phyloP scores from a whole-genome alignment of 2,797 vertebrate genomes.

The Squalus acanthias region DNA sequence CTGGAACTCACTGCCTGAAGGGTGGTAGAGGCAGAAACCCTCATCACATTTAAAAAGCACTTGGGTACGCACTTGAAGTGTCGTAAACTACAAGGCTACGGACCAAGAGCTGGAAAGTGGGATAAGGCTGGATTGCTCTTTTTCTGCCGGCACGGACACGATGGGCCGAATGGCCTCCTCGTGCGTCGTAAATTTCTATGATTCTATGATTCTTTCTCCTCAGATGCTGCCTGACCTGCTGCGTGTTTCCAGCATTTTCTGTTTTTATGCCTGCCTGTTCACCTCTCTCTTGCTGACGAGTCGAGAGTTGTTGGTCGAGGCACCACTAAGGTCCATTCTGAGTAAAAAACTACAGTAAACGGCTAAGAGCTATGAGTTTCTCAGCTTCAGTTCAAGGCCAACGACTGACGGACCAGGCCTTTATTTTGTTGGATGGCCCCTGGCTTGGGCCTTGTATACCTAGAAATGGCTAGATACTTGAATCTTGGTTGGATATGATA shows the following conservation, averaged over 20 bases:
- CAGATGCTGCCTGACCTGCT: not conserved
- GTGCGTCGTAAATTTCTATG: no score
- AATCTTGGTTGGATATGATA: not conserved
- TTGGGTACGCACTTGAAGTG: no score
- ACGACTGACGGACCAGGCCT: not conserved
- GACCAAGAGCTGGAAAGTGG: no score
- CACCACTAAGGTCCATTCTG: not conserved
- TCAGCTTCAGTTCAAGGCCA: not conserved
- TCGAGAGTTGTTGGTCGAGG: not conserved
- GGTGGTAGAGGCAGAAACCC: no score
- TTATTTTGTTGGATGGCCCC: not conserved
- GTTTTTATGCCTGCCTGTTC: not conserved
- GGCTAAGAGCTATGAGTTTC: not conserved
- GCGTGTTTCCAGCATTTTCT: not conserved
- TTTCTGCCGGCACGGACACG: no score
- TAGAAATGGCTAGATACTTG: not conserved
- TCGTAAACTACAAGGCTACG: no score
- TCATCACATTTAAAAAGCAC: no score
- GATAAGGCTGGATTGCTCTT: no score
- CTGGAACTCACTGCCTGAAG: no score
- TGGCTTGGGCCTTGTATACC: no score
- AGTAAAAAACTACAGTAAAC: not conserved
- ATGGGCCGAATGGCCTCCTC: no score
- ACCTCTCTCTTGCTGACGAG: no score
- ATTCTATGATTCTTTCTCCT: not conserved